phyloP scores from a whole-genome alignment of 2,113 vertebrate genomes.

The Dipodomys ordii region DNA sequence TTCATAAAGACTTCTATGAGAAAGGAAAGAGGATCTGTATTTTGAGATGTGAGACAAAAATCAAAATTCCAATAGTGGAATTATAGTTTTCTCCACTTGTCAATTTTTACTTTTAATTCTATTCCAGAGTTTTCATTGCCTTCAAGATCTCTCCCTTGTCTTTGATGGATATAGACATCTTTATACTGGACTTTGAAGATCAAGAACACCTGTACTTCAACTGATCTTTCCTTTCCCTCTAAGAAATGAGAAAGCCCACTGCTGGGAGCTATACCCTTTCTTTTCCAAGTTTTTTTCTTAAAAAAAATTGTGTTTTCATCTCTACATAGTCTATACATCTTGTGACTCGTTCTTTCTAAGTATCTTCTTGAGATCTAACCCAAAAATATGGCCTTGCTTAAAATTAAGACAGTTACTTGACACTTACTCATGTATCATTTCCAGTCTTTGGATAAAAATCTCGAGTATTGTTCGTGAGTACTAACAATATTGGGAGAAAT shows the following conservation, averaged over 20 bases:
- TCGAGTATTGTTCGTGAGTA: not conserved
- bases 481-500: not conserved
- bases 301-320: not conserved
- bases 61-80: not conserved
- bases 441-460: not conserved
- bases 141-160: not conserved
- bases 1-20: not conserved
- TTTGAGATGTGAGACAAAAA: not conserved
- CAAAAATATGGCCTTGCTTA: not conserved
- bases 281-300: not conserved
- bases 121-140: slow-evolving; percentile 22
- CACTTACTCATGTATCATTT: not conserved
- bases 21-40: not conserved
- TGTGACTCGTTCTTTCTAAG: not conserved
- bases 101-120: slow-evolving; percentile 21
- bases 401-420: slow-evolving; percentile 19
- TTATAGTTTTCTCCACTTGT: not conserved
- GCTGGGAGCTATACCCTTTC: not conserved
- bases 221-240: slow-evolving; percentile 3
- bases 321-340: not conserved
- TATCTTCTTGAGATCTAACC: slow-evolving; percentile 4
- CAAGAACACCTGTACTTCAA: slow-evolving; percentile 16
- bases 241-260: slow-evolving; percentile 43
- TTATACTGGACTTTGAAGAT: slow-evolving; percentile 47
- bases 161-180: slow-evolving; percentile 21